Evolutionary conservation across 2,888 invertebrate genomes (phyloP).

Genomic region (Carabus problematicus): DNA sequence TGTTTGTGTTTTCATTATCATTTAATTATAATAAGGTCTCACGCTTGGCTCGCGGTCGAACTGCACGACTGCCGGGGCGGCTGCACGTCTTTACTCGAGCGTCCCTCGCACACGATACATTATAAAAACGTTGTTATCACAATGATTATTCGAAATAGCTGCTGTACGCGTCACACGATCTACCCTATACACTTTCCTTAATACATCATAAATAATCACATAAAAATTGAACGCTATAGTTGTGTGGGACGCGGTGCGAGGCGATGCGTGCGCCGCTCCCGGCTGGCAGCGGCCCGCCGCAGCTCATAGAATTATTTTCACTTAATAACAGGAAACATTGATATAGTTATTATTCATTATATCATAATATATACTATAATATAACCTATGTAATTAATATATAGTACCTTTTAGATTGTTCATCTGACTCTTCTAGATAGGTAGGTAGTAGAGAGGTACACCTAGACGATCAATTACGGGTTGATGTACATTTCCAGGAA

Average conservation of each 20-base stretch:
- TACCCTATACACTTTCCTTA: slow-evolving; percentile 4
- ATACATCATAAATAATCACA: slow-evolving; percentile 55
- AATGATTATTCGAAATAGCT: slow-evolving; percentile 37
- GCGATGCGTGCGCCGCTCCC: slow-evolving; percentile 46
- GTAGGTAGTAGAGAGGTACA: slow-evolving; percentile 10
- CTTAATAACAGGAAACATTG: slow-evolving; percentile 62
- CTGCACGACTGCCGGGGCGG: too few species aligned
- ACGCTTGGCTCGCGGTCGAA: slow-evolving; percentile 20
- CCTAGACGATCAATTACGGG: slow-evolving; percentile 31
- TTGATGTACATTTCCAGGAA: slow-evolving; percentile 1
- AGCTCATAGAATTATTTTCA: slow-evolving; percentile 57
- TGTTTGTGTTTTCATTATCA: slow-evolving; percentile 31
- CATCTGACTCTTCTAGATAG: slow-evolving; percentile 21
- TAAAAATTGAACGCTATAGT: slow-evolving; percentile 62
- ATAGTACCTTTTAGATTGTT: slow-evolving; percentile 39
- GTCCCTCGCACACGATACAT: slow-evolving; percentile 3
- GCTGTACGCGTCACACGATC: slow-evolving; percentile 6
- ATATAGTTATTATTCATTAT: slow-evolving; percentile 54
- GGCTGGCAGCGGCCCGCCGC: slow-evolving; percentile 43
- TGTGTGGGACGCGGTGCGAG: slow-evolving; percentile 54
- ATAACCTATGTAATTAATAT: slow-evolving; percentile 34
- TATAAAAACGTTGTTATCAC: slow-evolving; percentile 29
- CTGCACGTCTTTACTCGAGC: slow-evolving; percentile 5
- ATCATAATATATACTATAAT: slow-evolving; percentile 42
- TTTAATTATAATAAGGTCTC: slow-evolving; percentile 34